Evolutionary conservation across 2,113 vertebrate species (phyloP), one percentile per base, ranked within the genome.

Genomic region (Hemiscyllium ocellatum): DNA sequence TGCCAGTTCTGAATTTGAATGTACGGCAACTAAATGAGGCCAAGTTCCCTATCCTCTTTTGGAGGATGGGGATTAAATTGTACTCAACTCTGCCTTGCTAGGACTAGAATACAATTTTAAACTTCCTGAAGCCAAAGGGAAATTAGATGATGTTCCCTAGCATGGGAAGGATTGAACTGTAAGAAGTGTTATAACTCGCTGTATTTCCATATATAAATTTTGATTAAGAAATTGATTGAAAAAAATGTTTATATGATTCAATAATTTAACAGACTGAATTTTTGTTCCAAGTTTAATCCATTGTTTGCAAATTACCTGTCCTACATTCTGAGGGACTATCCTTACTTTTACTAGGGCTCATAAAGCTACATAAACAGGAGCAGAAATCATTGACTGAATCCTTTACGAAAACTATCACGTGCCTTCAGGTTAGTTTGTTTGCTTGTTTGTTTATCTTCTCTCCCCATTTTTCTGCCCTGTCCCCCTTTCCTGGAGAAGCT

Each of bases 281-380:
- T 61, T 90, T 37, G 89, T 66, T n/a, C 37, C 20, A 93, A 37
- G 0, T 19, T 66, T n/a, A 93, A 22, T 47, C 22, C 20, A 10
- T 56, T 91, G 66, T n/a, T 91, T 66, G 17, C n/a, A 19, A 13
- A 65, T 4, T 33, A 22, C 29, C 89, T 66, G 26, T 37, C 33
- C 33, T 66, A 65, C 7, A 66, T 66, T 69, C 83, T 50, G 0
- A 66, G 33, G 65, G 12, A 22, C 7, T 10, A 76, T 96, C 1
- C 0, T 50, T 33, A 52, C 4, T 95, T 83, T 95, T 91, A 87
- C 24, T 61, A 47, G 99, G 97, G 95, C 96, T 98, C 87, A 97
- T 89, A 96, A 96, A 96, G 66, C 97, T 52, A 0, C 96, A 97
- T 0, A 96, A 97, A n/a, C 96, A 98, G 33, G 98, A 99, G 97